Conservation (phyloP, 2,113 vertebrate genomes). For the Perca flavescens region DNA sequence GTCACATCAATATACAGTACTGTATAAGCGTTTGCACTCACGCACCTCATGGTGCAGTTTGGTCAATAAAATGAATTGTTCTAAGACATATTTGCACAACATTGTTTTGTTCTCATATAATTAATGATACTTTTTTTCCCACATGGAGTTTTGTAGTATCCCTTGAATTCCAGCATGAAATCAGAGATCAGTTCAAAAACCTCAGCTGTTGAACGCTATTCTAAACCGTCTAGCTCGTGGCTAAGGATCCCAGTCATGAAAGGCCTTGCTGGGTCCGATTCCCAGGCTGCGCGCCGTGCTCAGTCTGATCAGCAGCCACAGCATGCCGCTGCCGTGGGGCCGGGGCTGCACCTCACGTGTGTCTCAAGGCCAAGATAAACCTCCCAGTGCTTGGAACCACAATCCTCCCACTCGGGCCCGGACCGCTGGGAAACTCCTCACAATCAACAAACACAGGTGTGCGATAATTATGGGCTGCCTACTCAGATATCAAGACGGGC, state of each 20-base stretch:
- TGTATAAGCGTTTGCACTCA: neutral
- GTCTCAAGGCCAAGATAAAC: constrained; percentile 86
- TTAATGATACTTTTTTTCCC: constrained; percentile 19
- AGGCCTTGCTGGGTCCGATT: constrained; percentile 66
- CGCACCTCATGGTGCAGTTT: neutral
- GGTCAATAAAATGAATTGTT: constrained; percentile 3
- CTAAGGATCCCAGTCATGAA: constrained; percentile 53
- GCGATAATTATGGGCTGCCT: constrained; percentile 83
- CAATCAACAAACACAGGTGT: constrained; percentile 86
- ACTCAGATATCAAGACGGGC: constrained; percentile 77
- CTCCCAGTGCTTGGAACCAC: constrained; percentile 74
- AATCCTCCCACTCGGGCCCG: constrained; percentile 77
- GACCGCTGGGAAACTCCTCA: constrained; percentile 82
- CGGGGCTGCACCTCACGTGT: constrained; percentile 71
- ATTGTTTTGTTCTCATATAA: constrained; percentile 2
- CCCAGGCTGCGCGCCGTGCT: constrained; percentile 68
- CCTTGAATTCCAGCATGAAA: constrained; percentile 31
- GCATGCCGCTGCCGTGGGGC: constrained; percentile 64
- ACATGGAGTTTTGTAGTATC: neutral
- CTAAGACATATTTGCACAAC: neutral
- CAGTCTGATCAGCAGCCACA: constrained; percentile 73
- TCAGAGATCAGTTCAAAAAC: constrained; percentile 19
- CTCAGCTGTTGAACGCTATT: constrained; percentile 51
- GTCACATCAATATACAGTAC: neutral
- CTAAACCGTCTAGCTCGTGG: constrained; percentile 40